Percentiles rank a stretch among this genome's conserved stretches.
phyloP scores from a whole-genome alignment of 2,888 invertebrate species.

The Lasiommata megera region DNA sequence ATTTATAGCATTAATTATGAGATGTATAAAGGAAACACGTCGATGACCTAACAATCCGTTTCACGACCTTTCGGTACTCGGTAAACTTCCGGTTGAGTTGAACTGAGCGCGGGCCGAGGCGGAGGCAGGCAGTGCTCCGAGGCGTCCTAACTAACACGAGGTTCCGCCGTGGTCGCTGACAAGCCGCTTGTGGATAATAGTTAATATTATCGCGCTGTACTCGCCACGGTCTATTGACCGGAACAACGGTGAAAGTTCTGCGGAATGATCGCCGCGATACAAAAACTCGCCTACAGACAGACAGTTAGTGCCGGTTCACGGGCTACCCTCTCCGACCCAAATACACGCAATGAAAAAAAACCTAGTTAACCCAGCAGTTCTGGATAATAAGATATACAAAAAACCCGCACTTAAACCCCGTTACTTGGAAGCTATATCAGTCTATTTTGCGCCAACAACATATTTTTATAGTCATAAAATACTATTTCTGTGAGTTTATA shows the following conservation, averaged over 20 bases:
- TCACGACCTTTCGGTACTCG: too few species aligned
- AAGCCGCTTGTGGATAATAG: constrained; percentile 10
- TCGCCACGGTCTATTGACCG: constrained; percentile 27
- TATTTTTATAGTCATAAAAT: background rate
- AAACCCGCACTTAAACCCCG: background rate
- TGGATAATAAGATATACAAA: background rate
- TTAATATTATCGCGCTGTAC: constrained; percentile 6
- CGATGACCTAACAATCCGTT: too few species aligned
- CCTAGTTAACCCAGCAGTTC: background rate
- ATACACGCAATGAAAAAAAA: constrained; percentile 12
- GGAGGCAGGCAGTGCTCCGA: too few species aligned
- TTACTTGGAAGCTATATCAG: constrained; percentile 8
- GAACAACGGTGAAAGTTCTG: constrained; percentile 35
- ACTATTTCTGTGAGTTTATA: background rate
- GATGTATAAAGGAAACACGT: too few species aligned
- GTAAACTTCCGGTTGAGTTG: too few species aligned
- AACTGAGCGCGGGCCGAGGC: too few species aligned
- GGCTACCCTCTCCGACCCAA: constrained; percentile 19
- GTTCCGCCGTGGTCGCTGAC: constrained; percentile 11
- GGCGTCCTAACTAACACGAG: background rate
- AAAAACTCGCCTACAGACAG: constrained; percentile 16
- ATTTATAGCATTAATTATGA: too few species aligned
- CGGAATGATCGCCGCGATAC: constrained; percentile 20
- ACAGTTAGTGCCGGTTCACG: constrained; percentile 29
- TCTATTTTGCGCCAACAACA: background rate